Conservation (phyloP, 2,113 vertebrate genomes). For the Sinocyclocheilus grahami region DNA sequence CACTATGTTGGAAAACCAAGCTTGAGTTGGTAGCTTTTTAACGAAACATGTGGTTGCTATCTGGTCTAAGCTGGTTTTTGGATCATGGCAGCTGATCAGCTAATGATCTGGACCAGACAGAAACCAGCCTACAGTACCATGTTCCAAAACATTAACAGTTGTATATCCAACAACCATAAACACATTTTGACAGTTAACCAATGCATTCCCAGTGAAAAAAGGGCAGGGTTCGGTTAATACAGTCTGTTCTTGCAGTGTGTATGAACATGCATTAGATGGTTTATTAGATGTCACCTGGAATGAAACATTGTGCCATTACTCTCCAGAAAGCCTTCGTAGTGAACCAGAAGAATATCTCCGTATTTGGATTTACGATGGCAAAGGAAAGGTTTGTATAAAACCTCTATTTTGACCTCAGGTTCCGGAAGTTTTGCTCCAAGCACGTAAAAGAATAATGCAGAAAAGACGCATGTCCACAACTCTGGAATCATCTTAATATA, state of each 20-base stretch:
- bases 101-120: background rate
- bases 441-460: conserved; percentile 66
- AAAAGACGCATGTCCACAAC: conserved; percentile 62
- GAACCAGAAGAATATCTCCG: conserved; percentile 90
- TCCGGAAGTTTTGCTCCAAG: conserved; percentile 85
- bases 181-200: background rate
- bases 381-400: conserved; percentile 87
- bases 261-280: background rate
- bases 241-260: background rate
- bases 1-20: background rate
- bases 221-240: background rate
- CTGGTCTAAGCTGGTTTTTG: background rate
- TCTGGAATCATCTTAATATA: conserved; percentile 67
- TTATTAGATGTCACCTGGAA: conserved; percentile 83
- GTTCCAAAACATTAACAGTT: too few relatives aligned
- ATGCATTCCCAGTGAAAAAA: background rate
- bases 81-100: too few relatives aligned
- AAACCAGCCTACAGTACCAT: too few relatives aligned
- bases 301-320: conserved; percentile 90
- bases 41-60: too few relatives aligned
- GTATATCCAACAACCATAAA: background rate
- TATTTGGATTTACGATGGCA: conserved; percentile 88
- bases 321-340: conserved; percentile 89
- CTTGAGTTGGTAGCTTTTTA: background rate
- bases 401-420: conserved; percentile 89